Conservation (phyloP, 2,113 vertebrate species). For the Brachionichthys hirsutus region DNA sequence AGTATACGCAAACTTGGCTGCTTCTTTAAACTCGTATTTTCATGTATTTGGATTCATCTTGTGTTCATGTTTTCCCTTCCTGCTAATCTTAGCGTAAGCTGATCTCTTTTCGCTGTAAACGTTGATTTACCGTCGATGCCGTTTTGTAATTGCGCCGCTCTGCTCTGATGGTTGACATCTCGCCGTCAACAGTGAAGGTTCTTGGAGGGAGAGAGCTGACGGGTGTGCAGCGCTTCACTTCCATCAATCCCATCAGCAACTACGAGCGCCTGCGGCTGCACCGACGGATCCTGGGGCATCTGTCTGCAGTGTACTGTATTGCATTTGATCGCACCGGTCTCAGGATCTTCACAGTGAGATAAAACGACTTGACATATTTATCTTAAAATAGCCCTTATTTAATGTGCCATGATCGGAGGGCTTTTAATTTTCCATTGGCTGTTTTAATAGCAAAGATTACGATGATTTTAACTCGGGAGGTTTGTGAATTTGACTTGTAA, state of each 20-base stretch:
- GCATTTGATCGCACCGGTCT: conserved; percentile 96
- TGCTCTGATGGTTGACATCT: conserved; percentile 23
- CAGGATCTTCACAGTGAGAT: conserved; percentile 97
- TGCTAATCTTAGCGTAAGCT: conserved; percentile 10
- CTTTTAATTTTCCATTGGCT: neutral
- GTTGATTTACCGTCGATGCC: neutral
- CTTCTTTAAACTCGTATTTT: neutral
- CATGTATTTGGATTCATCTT: conserved; percentile 1
- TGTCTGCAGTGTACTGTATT: conserved; percentile 98
- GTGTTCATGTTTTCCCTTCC: neutral
- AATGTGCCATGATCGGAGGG: neutral
- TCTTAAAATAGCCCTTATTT: neutral
- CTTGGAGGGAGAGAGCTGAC: conserved; percentile 88
- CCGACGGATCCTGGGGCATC: conserved; percentile 93
- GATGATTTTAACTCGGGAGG: too few species aligned
- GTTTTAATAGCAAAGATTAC: neutral
- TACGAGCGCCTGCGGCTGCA: conserved; percentile 95
- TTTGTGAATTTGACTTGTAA: neutral
- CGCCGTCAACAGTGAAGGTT: conserved; percentile 83
- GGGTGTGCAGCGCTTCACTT: conserved; percentile 85
- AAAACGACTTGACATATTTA: neutral
- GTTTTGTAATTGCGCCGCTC: neutral
- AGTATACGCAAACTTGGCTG: neutral
- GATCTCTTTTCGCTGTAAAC: neutral
- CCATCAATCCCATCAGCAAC: conserved; percentile 88